Evolutionary conservation across 23 tunicate species (phyloP), one percentile per base, ranked within the genome.

Genomic region (Halocynthia roretzi): DNA sequence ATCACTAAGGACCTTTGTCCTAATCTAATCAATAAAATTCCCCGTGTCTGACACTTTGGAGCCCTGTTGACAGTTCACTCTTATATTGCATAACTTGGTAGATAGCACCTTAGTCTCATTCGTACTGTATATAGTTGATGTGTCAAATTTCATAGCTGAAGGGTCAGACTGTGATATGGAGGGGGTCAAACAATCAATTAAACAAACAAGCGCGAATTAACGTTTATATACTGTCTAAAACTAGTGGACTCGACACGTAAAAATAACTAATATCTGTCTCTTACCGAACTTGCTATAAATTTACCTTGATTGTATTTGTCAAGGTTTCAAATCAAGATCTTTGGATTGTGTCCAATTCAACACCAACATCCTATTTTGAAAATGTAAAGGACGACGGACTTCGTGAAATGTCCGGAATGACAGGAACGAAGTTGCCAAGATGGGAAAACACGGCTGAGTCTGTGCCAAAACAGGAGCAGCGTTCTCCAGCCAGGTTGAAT

Each of bases 381-480:
- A 80, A 78, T 10, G 86, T 68, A 48, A 17, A 17, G 11, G 62
- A 54, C 62, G 62, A 54, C 14, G 64, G 62, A 5, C 19, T 21
- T 22, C 78, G 62, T 0, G 55, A 48, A 50, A 54, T 21, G 14
- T 53, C 60, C 0, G 49, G 50, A 8, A 53, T 21, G 31, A 54
- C 55, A 54, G 54, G 75, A 20, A 49, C 78, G n/a, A 85, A 85
- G 57, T 21, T 62, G 17, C 15, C 60, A 0, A 53, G 51, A n/a
- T 90, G 97, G 97, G 97, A 81, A 66, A 80, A 84, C 18, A 77
- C 90, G 10, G 97, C 88, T 6, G 84, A 90, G 14, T 85, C 97
- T 17, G 83, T 90, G 50, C 97, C 97, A 6, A 80, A 79, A 11
- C 84, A 76, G 60, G 97, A 90, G 61, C 88, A 90, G 66, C 77